Evolutionary conservation across 2,888 invertebrate genomes (phyloP).

Genomic region (Orchestes rusci): DNA sequence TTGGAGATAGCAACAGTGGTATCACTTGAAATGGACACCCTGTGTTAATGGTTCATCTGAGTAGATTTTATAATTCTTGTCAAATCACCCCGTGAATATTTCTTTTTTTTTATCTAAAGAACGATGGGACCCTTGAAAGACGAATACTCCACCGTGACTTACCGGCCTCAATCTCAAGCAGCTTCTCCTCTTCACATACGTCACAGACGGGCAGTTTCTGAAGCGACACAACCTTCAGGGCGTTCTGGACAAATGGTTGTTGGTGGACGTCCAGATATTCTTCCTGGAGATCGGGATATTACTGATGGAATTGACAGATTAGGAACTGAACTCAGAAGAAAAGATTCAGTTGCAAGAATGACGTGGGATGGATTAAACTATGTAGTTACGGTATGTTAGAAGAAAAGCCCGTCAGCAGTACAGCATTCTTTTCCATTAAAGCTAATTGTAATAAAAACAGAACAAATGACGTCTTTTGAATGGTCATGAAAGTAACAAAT

Average conservation of each 20-base stretch:
- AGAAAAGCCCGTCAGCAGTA: constrained; percentile 28
- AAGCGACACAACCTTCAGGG: constrained; percentile 22
- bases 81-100: too few species aligned
- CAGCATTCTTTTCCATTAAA: too few species aligned
- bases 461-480: too few species aligned
- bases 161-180: constrained; percentile 21
- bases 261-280: constrained; percentile 43
- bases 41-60: too few species aligned
- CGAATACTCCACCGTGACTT: constrained; percentile 40
- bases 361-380: constrained; percentile 73
- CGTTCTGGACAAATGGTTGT: constrained; percentile 14
- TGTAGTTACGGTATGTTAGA: constrained; percentile 72
- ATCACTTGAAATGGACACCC: too few species aligned
- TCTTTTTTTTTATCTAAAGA: constrained; percentile 37
- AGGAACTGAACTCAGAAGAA: constrained; percentile 47
- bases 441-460: too few species aligned
- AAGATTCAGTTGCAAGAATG: constrained; percentile 78
- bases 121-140: constrained; percentile 49
- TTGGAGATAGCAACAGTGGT: too few species aligned
- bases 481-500: constrained; percentile 16
- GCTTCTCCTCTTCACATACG: constrained; percentile 17
- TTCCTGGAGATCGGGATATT: constrained; percentile 38
- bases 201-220: constrained; percentile 26
- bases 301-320: constrained; percentile 38
- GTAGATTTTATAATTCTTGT: too few species aligned